Evolutionary conservation across 2,797 vertebrate genomes (phyloP).

Genomic region (Muraenolepis orangiensis): DNA sequence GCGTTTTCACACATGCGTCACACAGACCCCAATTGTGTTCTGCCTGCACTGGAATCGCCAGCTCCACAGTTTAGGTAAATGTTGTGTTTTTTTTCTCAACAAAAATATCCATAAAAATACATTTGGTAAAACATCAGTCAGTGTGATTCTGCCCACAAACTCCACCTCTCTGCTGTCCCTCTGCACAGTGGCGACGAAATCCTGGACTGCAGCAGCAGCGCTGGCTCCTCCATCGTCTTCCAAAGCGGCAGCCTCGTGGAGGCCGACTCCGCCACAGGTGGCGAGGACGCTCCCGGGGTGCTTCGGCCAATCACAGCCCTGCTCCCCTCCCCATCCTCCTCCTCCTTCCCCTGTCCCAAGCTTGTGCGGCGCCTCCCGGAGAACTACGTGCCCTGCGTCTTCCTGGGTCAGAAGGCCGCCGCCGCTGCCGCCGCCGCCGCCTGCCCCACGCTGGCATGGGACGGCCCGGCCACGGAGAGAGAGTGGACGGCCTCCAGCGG

Average conservation of each 20-base stretch:
- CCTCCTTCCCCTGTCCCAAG: constrained; percentile 55
- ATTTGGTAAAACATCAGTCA: not conserved
- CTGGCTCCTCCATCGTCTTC: constrained; percentile 85
- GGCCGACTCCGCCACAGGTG: constrained; percentile 11
- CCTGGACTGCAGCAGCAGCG: constrained; percentile 64
- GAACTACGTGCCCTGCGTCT: constrained; percentile 76
- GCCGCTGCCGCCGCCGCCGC: constrained; percentile 23
- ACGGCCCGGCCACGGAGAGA: constrained; percentile 51
- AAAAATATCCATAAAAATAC: not conserved
- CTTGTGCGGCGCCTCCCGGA: constrained; percentile 46
- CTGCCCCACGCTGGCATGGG: constrained; percentile 64
- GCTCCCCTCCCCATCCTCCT: constrained; percentile 29
- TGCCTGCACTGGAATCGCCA: constrained; percentile 76
- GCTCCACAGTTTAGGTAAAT: constrained; percentile 53
- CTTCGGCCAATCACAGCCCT: constrained; percentile 26
- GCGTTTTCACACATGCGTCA: constrained; percentile 3
- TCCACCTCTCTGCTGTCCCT: constrained; percentile 20
- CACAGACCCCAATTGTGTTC: constrained; percentile 53
- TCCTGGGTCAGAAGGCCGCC: constrained; percentile 57
- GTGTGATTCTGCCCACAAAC: not conserved
- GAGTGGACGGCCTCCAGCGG: constrained; percentile 47
- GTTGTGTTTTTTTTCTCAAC: not conserved
- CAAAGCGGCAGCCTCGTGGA: constrained; percentile 69
- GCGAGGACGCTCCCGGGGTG: constrained; percentile 11
- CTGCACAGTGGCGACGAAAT: constrained; percentile 63